phyloP scores from a whole-genome alignment of 2,888 invertebrate genomes.

The Crematogaster levior region DNA sequence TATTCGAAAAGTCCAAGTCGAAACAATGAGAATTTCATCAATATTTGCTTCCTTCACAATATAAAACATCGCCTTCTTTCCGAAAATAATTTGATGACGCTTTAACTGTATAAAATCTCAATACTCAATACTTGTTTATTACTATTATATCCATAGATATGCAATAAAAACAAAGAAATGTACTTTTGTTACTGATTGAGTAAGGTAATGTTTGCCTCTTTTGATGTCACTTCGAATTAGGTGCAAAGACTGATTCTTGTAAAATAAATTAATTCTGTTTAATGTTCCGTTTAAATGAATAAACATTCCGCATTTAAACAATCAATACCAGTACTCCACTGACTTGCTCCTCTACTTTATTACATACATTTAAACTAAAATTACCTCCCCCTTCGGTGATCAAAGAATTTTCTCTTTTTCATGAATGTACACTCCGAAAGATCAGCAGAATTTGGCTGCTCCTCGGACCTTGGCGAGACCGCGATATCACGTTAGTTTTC shows the following conservation, averaged over 20 bases:
- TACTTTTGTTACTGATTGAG: neutral
- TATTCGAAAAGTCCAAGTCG: neutral
- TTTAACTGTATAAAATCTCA: neutral
- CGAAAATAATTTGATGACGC: neutral
- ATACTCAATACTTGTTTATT: no score
- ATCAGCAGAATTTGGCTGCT: constrained; percentile 1
- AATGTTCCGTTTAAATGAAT: neutral
- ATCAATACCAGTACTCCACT: neutral
- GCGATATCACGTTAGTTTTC: constrained; percentile 40
- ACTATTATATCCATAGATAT: no score
- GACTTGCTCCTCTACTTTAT: no score
- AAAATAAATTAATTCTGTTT: neutral
- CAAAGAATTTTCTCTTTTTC: neutral
- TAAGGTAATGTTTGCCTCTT: neutral
- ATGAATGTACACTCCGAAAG: neutral
- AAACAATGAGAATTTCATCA: neutral
- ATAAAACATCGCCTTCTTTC: neutral
- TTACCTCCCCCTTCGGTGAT: neutral
- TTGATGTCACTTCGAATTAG: neutral
- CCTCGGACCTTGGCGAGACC: constrained; percentile 36
- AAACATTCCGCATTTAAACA: neutral
- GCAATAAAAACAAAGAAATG: neutral
- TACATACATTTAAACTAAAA: no score
- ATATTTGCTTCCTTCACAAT: neutral
- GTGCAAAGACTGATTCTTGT: neutral